Evolutionary conservation across 2,797 vertebrate species (phyloP).

Genomic region (Sebastes nivosus): DNA sequence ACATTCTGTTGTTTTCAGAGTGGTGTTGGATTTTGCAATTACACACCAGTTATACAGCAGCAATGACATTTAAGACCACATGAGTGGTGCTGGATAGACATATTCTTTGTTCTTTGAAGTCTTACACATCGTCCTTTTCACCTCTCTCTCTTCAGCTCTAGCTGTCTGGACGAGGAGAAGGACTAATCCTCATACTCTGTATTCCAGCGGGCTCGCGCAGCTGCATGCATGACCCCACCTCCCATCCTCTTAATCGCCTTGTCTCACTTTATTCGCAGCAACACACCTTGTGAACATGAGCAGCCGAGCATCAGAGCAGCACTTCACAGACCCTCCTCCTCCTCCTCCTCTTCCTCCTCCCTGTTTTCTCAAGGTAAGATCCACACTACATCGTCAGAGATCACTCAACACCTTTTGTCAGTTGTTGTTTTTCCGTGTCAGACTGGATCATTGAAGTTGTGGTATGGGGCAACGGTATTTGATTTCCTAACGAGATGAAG

Average conservation of each 20-base stretch:
- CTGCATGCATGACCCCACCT: slow-evolving; percentile 19
- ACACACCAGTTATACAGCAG: background rate
- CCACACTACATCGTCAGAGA: slow-evolving; percentile 12
- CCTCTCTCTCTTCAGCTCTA: background rate
- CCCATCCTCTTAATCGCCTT: slow-evolving; percentile 47
- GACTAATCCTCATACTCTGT: slow-evolving; percentile 38
- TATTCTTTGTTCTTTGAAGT: slow-evolving; percentile 30
- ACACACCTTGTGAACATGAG: slow-evolving; percentile 49
- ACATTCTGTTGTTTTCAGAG: slow-evolving; percentile 12
- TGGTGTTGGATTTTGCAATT: slow-evolving; percentile 17
- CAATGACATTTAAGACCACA: background rate
- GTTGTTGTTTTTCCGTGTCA: slow-evolving; percentile 21
- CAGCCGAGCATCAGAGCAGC: slow-evolving; percentile 36
- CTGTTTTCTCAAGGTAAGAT: slow-evolving; percentile 44
- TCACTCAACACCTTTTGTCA: slow-evolving; percentile 18
- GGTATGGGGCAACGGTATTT: background rate
- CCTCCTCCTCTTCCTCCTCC: slow-evolving; percentile 2
- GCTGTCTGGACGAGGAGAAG: slow-evolving; percentile 26
- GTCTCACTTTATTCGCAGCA: slow-evolving; percentile 57
- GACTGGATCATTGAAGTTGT: slow-evolving; percentile 5
- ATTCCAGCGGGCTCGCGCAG: slow-evolving; percentile 15
- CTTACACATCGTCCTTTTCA: slow-evolving; percentile 4
- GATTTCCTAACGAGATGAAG: slow-evolving; percentile 18
- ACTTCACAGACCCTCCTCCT: slow-evolving; percentile 18
- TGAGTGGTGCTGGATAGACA: background rate